Evolutionary conservation across 2,888 invertebrate genomes (phyloP), one percentile per base, ranked within the genome.

Genomic region (Polyommatus iphigenia): DNA sequence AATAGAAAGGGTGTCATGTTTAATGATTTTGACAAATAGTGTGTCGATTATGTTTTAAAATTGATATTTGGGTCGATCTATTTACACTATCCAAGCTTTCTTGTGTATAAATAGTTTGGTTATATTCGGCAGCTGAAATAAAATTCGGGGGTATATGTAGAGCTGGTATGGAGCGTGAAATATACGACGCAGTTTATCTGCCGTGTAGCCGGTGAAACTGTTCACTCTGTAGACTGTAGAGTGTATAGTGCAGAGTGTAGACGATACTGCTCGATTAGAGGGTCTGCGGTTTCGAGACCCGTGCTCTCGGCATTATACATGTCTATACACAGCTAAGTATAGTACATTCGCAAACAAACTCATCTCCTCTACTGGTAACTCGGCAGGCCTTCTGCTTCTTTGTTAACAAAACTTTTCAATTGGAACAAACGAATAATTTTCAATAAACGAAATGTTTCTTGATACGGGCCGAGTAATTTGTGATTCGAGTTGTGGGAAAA

Each of bases 391-490:
- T 57, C n/a, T 57, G 57, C 7, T 59, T 59, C 20, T 59, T 62
- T 62, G 13, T 62, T 6, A 67, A 29, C 2, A 29, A 29, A 67
- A 32, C 29, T 46, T 46, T 62, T 62, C 0, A 62, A 62, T 29
- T 62, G 62, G 62, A 62, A 62, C 62, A 24, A 62, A 24, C 24
- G 8, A 29, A 62, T 62, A 67, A 67, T 32, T 67, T 67, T 67
- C 67, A 67, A 32, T 67, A 67, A 67, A 29, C 67, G 67, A 67
- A 32, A 67, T 67, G 67, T 67, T 32, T 29, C 29, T 29, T 67
- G 67, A 67, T 67, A 67, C 67, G 67, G 67, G 67, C 67, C 67
- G 13, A 29, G 67, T 29, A 29, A 29, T 67, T 67, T 67, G 67
- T 67, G 67, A 67, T 4, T 67, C 29, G 15, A 32, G 59, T 62